These are phyloP conservation scores for Polyodon spathula DNA, from an alignment of 2,113 vertebrate genomes.

Conservation along the genomic window DNA sequence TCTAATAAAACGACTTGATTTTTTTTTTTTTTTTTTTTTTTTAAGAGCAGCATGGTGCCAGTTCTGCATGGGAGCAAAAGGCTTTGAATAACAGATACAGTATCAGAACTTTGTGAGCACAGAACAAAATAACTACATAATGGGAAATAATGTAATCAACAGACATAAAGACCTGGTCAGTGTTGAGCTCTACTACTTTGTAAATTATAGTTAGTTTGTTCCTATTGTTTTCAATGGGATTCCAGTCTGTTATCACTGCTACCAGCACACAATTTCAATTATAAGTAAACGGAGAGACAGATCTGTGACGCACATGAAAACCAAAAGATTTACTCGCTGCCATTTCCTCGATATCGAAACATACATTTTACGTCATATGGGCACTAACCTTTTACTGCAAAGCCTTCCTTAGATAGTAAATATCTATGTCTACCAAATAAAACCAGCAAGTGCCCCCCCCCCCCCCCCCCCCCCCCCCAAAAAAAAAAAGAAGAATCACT, in stretches of 20 bases:
- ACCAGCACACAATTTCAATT: slow-evolving; percentile 35
- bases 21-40: no score
- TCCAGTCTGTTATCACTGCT: slow-evolving; percentile 54
- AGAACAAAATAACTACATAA: no score
- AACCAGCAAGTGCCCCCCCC: slow-evolving; percentile 2
- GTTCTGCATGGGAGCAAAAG: no score
- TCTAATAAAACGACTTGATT: no score
- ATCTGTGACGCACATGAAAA: slow-evolving; percentile 49
- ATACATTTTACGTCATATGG: slow-evolving; percentile 1
- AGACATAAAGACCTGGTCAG: not conserved
- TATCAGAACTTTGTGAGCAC: no score
- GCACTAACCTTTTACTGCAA: not conserved
- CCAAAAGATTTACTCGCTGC: slow-evolving; percentile 35
- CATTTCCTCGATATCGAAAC: slow-evolving; percentile 31
- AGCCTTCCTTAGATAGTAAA: not conserved
- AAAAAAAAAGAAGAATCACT: no score
- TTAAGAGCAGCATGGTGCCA: no score
- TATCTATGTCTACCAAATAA: slow-evolving; percentile 7
- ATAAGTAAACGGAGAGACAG: slow-evolving; percentile 43
- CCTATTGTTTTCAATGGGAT: not conserved
- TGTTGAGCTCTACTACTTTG: no score
- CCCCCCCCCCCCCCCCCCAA: no score
- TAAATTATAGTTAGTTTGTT: not conserved
- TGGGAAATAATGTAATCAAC: no score
- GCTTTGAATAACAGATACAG: no score